Percentiles rank a stretch among this genome's conserved stretches.
These are phyloP conservation scores for Heliothis peltigera DNA, from an alignment of 2,888 invertebrate species.

Conservation along the genomic window DNA sequence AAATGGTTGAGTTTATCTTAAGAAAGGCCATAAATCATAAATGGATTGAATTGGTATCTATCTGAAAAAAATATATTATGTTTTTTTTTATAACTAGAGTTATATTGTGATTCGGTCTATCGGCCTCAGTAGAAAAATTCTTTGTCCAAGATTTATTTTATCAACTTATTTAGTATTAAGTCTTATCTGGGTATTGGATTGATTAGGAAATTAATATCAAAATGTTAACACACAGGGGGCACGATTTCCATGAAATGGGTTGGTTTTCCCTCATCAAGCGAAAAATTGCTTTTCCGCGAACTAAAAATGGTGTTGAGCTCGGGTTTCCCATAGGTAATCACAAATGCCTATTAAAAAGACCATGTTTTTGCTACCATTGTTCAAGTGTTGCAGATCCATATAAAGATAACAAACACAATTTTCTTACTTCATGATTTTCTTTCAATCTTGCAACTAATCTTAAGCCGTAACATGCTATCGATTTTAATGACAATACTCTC, in stretches of 20 bases:
- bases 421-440: too few relatives aligned
- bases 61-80: neutral
- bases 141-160: neutral
- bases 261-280: conserved; percentile 25
- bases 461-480: too few relatives aligned
- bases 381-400: too few relatives aligned
- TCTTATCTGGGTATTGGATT: neutral
- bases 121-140: neutral
- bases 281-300: conserved; percentile 24
- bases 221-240: conserved; percentile 6
- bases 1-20: conserved; percentile 18
- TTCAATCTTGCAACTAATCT: too few relatives aligned
- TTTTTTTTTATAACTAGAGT: neutral
- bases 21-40: conserved; percentile 9
- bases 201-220: conserved; percentile 16
- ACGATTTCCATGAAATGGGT: conserved; percentile 1
- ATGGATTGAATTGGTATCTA: neutral
- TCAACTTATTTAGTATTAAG: neutral
- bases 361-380: too few relatives aligned
- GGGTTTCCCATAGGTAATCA: conserved; percentile 19
- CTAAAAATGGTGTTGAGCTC: conserved; percentile 25
- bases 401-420: too few relatives aligned
- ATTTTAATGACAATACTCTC: too few relatives aligned
- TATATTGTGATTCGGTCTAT: neutral
- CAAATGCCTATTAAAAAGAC: too few relatives aligned